Base-by-base conservation (phyloP, 2,113 vertebrate species). In the Centrocercus urophasianus region DNA sequence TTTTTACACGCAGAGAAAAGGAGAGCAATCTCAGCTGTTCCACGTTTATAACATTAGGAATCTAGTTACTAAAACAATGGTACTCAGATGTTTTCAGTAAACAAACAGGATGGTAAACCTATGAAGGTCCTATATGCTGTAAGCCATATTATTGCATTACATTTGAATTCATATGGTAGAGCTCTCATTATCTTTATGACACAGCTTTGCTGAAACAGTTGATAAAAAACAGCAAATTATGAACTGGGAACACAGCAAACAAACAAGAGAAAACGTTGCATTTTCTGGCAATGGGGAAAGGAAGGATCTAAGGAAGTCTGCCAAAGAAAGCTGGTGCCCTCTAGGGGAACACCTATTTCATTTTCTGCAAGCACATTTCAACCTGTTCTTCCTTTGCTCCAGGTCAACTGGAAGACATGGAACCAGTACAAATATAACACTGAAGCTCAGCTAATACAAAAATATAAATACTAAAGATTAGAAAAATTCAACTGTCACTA, bases 391-490 rank as follows among this genome's bases (percentile, higher is more conserved):
- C 30, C 38, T 38, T 34, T 6, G 22, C 59, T 79, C 74, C 54
- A 18, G 40, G 43, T 9, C 43, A 89, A 38, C 28, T 34, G 25
- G 32, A 72, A 76, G 43, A 47, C 81, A 88, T 5, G 34, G 70
- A 71, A 12, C 4, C 60, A 71, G n/a, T 0, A 0, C 18, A 45
- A 76, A 42, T 3, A 45, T 1, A 32, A 45, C 0, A 2, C 9
- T 54, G 42, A 75, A 81, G 17, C 25, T 63, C 80, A 88, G 24
- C 13, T 22, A 45, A 80, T 8, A 71, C 3, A 63, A 43, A 43
- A 43, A 43, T 43, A 43, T 7, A 38, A 4, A 6, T 27, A 43
- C 10, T 27, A 60, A 72, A 6, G n/a, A 88, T 75, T 14, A 57
- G n/a, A 75, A 88, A 86, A 91, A 81, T 4, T 1, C 2, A 88